A percentile compares a stretch with the other conserved stretches of the same genome.
Evolutionary conservation across 1,140 invertebrate genomes (phyloP).

Genomic region (Antheraea mylitta): DNA sequence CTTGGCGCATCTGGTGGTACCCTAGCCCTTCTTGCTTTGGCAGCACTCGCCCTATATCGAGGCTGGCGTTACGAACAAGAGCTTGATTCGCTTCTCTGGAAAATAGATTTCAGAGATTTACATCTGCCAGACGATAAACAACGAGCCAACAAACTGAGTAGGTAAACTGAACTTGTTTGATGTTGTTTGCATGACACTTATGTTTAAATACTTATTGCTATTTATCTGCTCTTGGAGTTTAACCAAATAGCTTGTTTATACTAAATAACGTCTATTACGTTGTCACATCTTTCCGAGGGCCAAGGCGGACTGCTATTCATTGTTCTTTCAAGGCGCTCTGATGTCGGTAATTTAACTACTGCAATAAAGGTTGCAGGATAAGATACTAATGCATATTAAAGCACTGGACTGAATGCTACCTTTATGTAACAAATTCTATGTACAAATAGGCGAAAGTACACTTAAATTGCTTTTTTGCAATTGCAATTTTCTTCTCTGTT

Average conservation of each 20-base stretch:
- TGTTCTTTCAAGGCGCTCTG: not conserved
- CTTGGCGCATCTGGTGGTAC: slow-evolving; percentile 88
- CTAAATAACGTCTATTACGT: not conserved
- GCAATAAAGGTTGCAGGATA: not conserved
- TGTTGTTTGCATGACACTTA: slow-evolving; percentile 42
- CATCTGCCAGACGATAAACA: slow-evolving; percentile 72
- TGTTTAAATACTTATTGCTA: not conserved
- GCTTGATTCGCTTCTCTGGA: slow-evolving; percentile 96
- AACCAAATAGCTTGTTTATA: slow-evolving; percentile 3
- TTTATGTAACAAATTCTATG: too few species aligned
- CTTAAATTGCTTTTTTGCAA: too few species aligned
- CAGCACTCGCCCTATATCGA: slow-evolving; percentile 87
- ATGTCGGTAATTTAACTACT: not conserved
- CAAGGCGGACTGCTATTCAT: not conserved
- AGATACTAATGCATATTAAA: not conserved
- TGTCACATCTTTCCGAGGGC: not conserved
- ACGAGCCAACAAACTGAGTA: slow-evolving; percentile 77
- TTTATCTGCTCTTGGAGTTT: not conserved
- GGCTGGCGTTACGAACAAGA: slow-evolving; percentile 98
- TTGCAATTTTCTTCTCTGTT: too few species aligned
- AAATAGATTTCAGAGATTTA: slow-evolving; percentile 95
- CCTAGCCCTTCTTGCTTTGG: slow-evolving; percentile 83
- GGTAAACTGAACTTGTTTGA: slow-evolving; percentile 71
- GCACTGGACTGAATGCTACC: not conserved
- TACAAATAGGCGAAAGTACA: too few species aligned